Evolutionary conservation across 2,888 invertebrate species (phyloP).

Genomic region (Xestia sexstrigata): DNA sequence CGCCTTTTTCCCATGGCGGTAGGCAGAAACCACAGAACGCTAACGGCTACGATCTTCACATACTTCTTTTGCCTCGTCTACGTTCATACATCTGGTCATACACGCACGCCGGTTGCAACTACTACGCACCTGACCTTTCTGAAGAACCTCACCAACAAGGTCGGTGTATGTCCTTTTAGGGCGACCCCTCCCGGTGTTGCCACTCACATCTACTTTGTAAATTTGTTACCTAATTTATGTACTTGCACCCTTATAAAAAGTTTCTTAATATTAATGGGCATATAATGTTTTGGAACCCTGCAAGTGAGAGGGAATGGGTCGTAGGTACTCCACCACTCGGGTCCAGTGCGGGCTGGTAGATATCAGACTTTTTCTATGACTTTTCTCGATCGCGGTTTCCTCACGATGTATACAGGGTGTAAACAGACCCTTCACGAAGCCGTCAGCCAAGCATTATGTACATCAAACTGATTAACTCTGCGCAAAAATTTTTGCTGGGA

Average conservation of each 20-base stretch:
- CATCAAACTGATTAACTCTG: too few relatives aligned
- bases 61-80: too few relatives aligned
- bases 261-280: background rate
- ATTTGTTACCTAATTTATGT: background rate
- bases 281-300: background rate
- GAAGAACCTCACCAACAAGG: background rate
- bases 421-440: too few relatives aligned
- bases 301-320: background rate
- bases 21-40: background rate
- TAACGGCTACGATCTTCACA: background rate
- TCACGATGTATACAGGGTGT: background rate
- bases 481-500: too few relatives aligned
- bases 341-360: background rate
- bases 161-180: background rate
- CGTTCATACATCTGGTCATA: too few relatives aligned
- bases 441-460: too few relatives aligned
- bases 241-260: background rate
- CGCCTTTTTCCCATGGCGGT: background rate
- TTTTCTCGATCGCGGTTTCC: background rate
- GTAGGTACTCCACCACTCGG: background rate
- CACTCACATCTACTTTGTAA: background rate
- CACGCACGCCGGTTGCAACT: too few relatives aligned
- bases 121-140: background rate
- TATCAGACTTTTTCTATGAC: background rate
- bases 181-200: background rate